Evolutionary conservation across 2,888 invertebrate species (phyloP).

Genomic region (Malthinus flaveolus): DNA sequence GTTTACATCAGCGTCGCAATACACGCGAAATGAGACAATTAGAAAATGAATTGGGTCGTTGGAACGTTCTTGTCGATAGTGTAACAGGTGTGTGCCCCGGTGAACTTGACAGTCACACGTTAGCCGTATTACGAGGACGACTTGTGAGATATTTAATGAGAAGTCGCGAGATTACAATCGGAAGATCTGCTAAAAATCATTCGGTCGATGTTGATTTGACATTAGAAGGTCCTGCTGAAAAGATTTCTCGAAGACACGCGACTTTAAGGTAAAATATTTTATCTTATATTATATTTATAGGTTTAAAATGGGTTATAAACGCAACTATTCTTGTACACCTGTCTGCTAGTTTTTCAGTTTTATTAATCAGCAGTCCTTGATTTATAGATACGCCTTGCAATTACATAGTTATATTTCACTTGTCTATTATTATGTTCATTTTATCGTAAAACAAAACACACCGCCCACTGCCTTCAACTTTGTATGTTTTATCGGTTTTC

Average conservation of each 20-base stretch:
- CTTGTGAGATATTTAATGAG: conserved; percentile 94
- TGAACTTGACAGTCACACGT: conserved; percentile 91
- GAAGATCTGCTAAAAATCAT: conserved; percentile 85
- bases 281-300: no score
- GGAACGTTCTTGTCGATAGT: conserved; percentile 92
- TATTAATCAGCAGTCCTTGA: no score
- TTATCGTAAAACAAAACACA: no score
- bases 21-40: conserved; percentile 76
- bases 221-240: conserved; percentile 92
- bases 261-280: conserved; percentile 65
- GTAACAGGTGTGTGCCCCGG: conserved; percentile 81
- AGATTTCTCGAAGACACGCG: conserved; percentile 91
- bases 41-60: conserved; percentile 84
- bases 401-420: no score
- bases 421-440: no score
- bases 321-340: no score
- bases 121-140: conserved; percentile 89
- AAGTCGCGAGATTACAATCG: conserved; percentile 92
- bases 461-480: no score
- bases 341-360: no score
- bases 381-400: no score
- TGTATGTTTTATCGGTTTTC: no score
- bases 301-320: no score
- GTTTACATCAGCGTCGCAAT: conserved; percentile 52
- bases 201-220: conserved; percentile 91